Evolutionary conservation across 1,140 invertebrate species (phyloP).

Genomic region (Hyles euphorbiae): DNA sequence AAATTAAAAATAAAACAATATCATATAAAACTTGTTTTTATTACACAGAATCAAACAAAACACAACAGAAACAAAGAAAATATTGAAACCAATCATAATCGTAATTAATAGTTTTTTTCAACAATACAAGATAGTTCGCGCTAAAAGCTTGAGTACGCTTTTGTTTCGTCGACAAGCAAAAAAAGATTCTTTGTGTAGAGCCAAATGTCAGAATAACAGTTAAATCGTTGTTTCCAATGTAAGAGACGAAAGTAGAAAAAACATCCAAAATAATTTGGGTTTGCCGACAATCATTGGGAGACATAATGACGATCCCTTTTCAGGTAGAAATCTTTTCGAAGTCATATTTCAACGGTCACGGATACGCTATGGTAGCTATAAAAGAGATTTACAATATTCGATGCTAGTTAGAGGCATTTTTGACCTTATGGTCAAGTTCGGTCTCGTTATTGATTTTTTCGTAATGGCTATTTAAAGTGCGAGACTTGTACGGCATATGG

Average conservation of each 20-base stretch:
- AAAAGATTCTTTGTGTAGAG: slow-evolving; percentile 28
- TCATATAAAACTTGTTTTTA: background rate
- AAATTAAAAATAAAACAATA: slow-evolving; percentile 28
- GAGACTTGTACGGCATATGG: slow-evolving; percentile 54
- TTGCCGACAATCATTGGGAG: slow-evolving; percentile 61
- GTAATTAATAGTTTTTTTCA: background rate
- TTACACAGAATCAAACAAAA: background rate
- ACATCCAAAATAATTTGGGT: slow-evolving; percentile 51
- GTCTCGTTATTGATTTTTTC: slow-evolving; percentile 58
- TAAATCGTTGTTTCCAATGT: slow-evolving; percentile 45
- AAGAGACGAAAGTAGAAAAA: slow-evolving; percentile 46
- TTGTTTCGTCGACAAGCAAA: slow-evolving; percentile 29
- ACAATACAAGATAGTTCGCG: background rate
- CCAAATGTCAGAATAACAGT: slow-evolving; percentile 38
- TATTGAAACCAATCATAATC: background rate
- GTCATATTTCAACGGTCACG: slow-evolving; percentile 67
- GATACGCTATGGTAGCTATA: slow-evolving; percentile 55
- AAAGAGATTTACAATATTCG: slow-evolving; percentile 71
- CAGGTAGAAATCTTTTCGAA: slow-evolving; percentile 65
- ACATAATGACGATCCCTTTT: slow-evolving; percentile 65
- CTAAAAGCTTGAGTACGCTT: slow-evolving; percentile 12
- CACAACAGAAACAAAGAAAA: background rate
- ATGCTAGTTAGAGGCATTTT: slow-evolving; percentile 55
- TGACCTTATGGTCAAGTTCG: slow-evolving; percentile 51
- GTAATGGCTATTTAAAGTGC: slow-evolving; percentile 48